Evolutionary conservation across 2,113 vertebrate genomes (phyloP).

Genomic region (Acanthochromis polyacanthus): DNA sequence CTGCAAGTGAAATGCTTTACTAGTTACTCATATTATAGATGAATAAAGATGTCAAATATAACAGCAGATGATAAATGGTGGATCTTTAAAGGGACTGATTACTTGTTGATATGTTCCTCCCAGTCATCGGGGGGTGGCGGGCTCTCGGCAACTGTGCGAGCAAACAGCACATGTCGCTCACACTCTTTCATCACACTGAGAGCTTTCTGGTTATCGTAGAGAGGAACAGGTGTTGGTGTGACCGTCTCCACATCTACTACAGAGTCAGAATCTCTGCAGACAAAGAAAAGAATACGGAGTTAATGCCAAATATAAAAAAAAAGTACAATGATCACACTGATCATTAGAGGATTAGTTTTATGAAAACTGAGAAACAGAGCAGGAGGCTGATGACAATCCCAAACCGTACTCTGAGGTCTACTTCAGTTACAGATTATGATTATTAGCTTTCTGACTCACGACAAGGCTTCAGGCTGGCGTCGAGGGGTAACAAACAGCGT

Average conservation of each 20-base stretch:
- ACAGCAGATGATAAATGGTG: neutral
- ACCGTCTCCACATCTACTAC: constrained; percentile 93
- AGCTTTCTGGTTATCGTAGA: constrained; percentile 97
- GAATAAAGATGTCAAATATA: neutral
- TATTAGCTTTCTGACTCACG: constrained; percentile 81
- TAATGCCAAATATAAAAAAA: neutral
- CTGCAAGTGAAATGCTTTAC: neutral
- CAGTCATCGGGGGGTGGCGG: constrained; percentile 96
- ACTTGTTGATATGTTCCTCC: constrained; percentile 98
- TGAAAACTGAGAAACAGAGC: neutral
- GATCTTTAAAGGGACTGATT: constrained; percentile 2
- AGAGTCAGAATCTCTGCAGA: constrained; percentile 90
- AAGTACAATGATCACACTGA: neutral
- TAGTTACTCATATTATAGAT: neutral
- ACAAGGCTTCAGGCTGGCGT: constrained; percentile 86
- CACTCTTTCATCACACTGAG: constrained; percentile 98
- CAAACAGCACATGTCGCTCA: constrained; percentile 95
- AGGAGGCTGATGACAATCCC: neutral
- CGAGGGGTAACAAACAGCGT: constrained; percentile 92
- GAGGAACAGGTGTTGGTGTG: constrained; percentile 86
- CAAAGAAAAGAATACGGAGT: constrained; percentile 1
- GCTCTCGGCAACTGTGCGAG: constrained; percentile 93
- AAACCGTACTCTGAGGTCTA: neutral
- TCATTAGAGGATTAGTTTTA: neutral
- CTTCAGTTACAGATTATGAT: neutral